Evolutionary conservation across 2,113 vertebrate genomes (phyloP), one percentile per base, ranked within the genome.

Genomic region (Cygnus atratus): DNA sequence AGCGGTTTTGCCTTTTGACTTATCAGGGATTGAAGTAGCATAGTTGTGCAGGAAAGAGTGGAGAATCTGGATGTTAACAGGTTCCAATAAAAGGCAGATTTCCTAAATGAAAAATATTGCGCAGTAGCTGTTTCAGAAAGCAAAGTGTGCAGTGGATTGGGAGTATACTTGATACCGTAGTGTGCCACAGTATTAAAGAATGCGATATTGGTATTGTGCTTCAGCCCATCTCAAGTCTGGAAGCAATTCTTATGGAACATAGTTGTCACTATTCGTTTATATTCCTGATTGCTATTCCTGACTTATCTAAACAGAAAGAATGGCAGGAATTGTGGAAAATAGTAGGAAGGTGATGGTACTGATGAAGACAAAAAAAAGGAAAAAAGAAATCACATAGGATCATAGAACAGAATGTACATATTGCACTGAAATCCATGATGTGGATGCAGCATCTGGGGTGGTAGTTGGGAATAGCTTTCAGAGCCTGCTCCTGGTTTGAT

Each of bases 381-480:
- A 13, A 52, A 25, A 41, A 70, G 61, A 77, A 78, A 20, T 13
- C 26, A 8, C 37, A 4, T 37, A 11, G 37, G 70, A 11, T 43
- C 7, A 17, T 25, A 48, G 16, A 81, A 50, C 4, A 43, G 25
- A 11, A 24, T 9, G 11, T 25, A 21, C 0, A 0, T 4, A 0
- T 70, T 65, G 20, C 11, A 8, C 10, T 84, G 46, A 54, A 77
- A 71, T 74, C 15, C 0, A 0, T 73, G 5, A 15, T 25, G 19
- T 55, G 41, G 20, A 12, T 78, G 9, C n/a, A 59, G 28, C 9
- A 41, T 54, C 26, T 39, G 1, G 57, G 62, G 20, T 66, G 35
- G 37, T 46, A 70, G 8, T 48, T 31, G 10, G 17, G 21, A 6
- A 55, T 25, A 55, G 12, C 21, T 78, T 87, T 31, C 41, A 84